Percentiles rank a stretch among this genome's conserved stretches.
Conservation (phyloP, 2,888 invertebrate genomes). For the Neoaliturus tenellus region DNA sequence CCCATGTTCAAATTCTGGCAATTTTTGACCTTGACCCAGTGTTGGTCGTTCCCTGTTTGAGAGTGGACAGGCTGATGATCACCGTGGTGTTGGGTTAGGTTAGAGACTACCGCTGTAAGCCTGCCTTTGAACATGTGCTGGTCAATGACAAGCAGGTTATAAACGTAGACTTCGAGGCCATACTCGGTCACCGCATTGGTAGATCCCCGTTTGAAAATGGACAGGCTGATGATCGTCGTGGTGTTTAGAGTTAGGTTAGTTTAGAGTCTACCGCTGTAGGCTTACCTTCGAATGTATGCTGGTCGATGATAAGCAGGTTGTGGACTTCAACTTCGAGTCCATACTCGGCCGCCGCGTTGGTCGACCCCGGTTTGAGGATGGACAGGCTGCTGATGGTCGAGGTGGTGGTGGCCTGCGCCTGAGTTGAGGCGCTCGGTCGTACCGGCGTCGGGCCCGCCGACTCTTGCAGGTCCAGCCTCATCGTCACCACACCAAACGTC, state of each 20-base stretch:
- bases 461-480: slow-evolving; percentile 92
- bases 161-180: slow-evolving; percentile 94
- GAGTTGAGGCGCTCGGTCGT: slow-evolving; percentile 86
- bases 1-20: no score
- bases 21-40: no score
- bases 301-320: slow-evolving; percentile 93
- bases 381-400: slow-evolving; percentile 73
- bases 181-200: slow-evolving; percentile 72
- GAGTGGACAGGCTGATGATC: no score
- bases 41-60: no score
- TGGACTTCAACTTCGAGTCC: slow-evolving; percentile 94
- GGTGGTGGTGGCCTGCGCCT: slow-evolving; percentile 79
- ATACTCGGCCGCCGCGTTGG: slow-evolving; percentile 73
- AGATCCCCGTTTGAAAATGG: slow-evolving; percentile 69
- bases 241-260: no score
- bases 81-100: no score
- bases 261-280: background rate
- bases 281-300: slow-evolving; percentile 93
- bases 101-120: no score
- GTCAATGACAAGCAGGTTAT: slow-evolving; percentile 93
- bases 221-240: slow-evolving; percentile 72
- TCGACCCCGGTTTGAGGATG: slow-evolving; percentile 69
- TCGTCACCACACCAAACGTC: slow-evolving; percentile 96
- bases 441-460: slow-evolving; percentile 75
- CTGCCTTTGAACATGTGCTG: slow-evolving; percentile 95